Conservation (phyloP, 2,888 invertebrate species). For the Saturnia pavonia region DNA sequence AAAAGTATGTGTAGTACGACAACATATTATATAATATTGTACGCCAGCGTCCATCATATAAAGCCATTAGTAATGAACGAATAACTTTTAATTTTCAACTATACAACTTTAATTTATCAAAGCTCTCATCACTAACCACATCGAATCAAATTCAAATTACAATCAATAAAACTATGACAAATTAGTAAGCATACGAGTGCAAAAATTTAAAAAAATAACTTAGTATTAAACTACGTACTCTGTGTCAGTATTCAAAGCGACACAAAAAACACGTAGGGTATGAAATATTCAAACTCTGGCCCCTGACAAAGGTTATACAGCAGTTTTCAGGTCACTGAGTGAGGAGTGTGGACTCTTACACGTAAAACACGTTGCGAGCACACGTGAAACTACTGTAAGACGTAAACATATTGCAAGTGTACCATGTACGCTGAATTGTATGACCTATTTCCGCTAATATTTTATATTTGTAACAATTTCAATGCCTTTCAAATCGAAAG, state of each 20-base stretch:
- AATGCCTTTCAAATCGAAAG: neutral
- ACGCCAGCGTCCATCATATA: no score
- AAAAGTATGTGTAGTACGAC: no score
- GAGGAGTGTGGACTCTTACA: slow-evolving; percentile 22
- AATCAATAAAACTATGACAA: neutral
- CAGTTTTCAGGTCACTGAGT: slow-evolving; percentile 32
- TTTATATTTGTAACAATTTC: neutral
- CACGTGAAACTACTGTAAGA: slow-evolving; percentile 9
- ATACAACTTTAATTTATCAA: no score
- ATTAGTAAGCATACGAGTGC: no score
- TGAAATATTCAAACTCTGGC: slow-evolving; percentile 34
- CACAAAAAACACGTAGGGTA: slow-evolving; percentile 23
- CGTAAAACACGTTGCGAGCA: neutral
- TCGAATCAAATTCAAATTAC: neutral
- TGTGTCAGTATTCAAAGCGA: slow-evolving; percentile 9
- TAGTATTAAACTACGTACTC: neutral
- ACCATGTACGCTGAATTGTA: neutral
- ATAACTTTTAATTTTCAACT: no score
- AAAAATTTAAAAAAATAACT: neutral
- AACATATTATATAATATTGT: no score
- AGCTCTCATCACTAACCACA: neutral
- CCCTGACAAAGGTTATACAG: slow-evolving; percentile 28
- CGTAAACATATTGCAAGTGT: neutral
- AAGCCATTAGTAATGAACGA: no score
- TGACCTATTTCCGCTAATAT: slow-evolving; percentile 1